Conservation (phyloP, 1,140 invertebrate species). For the Venturia canescens region DNA sequence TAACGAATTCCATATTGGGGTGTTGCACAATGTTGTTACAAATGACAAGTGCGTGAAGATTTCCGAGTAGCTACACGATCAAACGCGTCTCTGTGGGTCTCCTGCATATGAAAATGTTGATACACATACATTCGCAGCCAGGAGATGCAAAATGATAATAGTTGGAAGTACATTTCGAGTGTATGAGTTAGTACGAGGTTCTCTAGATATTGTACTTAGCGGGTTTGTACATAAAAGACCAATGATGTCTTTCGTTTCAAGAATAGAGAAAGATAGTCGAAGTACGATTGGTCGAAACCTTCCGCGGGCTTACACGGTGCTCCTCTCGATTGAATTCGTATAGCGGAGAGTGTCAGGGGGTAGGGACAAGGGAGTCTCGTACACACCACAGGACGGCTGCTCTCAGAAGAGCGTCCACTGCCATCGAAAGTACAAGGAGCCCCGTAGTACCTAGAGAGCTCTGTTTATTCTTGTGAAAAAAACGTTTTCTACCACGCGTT, state of each 20-base stretch:
- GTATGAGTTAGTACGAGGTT: conserved; percentile 3
- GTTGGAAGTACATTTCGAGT: too few relatives aligned
- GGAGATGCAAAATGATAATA: too few relatives aligned
- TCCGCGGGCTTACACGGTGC: conserved; percentile 51
- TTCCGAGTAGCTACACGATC: background rate
- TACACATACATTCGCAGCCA: background rate
- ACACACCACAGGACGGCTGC: conserved; percentile 18
- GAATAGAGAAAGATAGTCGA: conserved; percentile 46
- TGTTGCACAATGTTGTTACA: background rate
- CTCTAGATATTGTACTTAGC: conserved; percentile 47
- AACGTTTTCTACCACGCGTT: background rate
- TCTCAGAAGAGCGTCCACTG: conserved; percentile 55
- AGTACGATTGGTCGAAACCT: conserved; percentile 49
- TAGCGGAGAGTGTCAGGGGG: conserved; percentile 36
- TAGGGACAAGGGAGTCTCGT: conserved; percentile 48
- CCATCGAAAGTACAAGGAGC: conserved; percentile 55
- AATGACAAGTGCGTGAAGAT: conserved; percentile 33
- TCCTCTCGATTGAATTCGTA: conserved; percentile 50
- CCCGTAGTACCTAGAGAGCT: conserved; percentile 30
- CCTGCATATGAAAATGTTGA: background rate
- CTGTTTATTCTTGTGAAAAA: conserved; percentile 42
- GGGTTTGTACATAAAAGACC: conserved; percentile 30
- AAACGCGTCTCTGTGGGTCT: background rate
- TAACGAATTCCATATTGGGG: conserved; percentile 16
- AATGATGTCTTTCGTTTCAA: conserved; percentile 48